Evolutionary conservation across 2,113 vertebrate genomes (phyloP).

Genomic region (Nannobrachium achirus): DNA sequence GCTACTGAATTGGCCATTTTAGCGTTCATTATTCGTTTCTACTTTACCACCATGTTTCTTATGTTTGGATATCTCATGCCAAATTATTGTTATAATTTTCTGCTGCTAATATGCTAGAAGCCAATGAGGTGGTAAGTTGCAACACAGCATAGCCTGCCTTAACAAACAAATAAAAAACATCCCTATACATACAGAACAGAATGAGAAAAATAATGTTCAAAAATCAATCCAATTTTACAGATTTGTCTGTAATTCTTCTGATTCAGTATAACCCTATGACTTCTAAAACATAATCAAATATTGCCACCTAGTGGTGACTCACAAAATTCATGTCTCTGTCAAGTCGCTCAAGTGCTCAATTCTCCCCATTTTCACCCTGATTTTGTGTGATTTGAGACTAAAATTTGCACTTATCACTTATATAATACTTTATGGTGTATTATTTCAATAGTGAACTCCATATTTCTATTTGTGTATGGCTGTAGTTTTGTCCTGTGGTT

Average conservation of each 20-base stretch:
- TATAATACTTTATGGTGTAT: slow-evolving; percentile 39
- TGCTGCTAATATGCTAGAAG: slow-evolving; percentile 30
- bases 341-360: slow-evolving; percentile 1
- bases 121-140: slow-evolving; percentile 57
- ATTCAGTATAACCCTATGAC: slow-evolving; percentile 22
- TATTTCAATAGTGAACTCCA: slow-evolving; percentile 48
- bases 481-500: slow-evolving; percentile 61
- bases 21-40: slow-evolving; percentile 26
- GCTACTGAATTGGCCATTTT: slow-evolving; percentile 30
- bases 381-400: slow-evolving; percentile 24
- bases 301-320: slow-evolving; percentile 74
- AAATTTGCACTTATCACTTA: slow-evolving; percentile 38
- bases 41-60: slow-evolving; percentile 30
- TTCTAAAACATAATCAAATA: slow-evolving; percentile 64
- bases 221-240: slow-evolving; percentile 57
- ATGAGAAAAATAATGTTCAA: slow-evolving; percentile 48
- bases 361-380: background rate
- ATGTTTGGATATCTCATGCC: slow-evolving; percentile 40
- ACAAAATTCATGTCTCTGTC: background rate
- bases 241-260: slow-evolving; percentile 50
- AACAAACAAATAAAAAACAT: slow-evolving; percentile 63
- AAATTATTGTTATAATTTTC: slow-evolving; percentile 37
- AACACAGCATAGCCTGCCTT: slow-evolving; percentile 40
- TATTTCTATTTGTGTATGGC: slow-evolving; percentile 45
- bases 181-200: slow-evolving; percentile 50